A percentile compares a stretch with the other conserved stretches of the same genome.
These are phyloP conservation scores for Poecile montanus DNA, from an alignment of 2,797 vertebrate genomes.

Conservation along the genomic window DNA sequence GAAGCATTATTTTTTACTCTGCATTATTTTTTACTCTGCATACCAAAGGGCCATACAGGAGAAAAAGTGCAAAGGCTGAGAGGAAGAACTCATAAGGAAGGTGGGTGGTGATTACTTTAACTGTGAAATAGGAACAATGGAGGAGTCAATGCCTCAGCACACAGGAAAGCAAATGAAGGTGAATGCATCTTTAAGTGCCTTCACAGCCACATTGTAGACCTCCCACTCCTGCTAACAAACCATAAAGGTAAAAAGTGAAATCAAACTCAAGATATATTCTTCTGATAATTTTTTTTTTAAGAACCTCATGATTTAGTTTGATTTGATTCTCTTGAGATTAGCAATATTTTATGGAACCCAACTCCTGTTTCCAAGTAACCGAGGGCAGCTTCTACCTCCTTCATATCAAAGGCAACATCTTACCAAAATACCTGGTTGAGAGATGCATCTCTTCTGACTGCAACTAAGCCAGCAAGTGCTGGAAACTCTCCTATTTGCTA, in stretches of 20 bases:
- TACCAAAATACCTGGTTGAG: not conserved
- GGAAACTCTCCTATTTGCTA: not conserved
- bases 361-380: not conserved
- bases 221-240: not conserved
- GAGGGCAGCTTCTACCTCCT: not conserved
- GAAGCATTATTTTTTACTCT: not conserved
- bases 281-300: not conserved
- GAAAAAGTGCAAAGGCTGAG: not conserved
- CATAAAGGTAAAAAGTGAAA: not conserved
- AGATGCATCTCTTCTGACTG: not conserved
- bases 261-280: not conserved
- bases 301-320: not conserved
- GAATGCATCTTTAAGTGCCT: not conserved
- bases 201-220: not conserved
- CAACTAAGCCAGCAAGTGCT: not conserved
- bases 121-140: not conserved
- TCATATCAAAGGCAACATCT: not conserved
- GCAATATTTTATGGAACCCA: not conserved
- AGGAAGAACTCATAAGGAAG: not conserved
- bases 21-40: not conserved
- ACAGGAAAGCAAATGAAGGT: not conserved
- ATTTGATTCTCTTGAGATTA: not conserved
- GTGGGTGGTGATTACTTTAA: not conserved
- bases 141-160: not conserved
- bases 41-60: not conserved